These are phyloP conservation scores for Aphis gossypii DNA, from an alignment of 1,140 invertebrate species.

Conservation along the genomic window DNA sequence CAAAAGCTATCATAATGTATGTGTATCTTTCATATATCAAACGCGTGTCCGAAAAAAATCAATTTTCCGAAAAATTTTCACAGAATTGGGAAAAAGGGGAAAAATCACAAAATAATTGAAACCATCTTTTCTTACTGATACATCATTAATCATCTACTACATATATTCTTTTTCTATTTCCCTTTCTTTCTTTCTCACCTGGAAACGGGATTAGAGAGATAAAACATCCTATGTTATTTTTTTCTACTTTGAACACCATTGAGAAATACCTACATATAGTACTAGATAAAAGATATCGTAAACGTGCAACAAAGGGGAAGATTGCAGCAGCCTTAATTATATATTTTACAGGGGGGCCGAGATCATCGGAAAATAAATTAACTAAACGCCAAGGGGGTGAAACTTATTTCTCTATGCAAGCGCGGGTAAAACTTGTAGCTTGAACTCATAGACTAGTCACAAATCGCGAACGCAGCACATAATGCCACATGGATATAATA, in stretches of 20 bases:
- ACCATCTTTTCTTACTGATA: constrained; percentile 4
- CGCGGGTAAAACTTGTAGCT: neutral
- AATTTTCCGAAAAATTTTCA: neutral
- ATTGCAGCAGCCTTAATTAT: constrained; percentile 9
- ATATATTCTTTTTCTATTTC: neutral
- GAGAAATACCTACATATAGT: neutral
- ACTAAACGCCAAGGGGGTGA: neutral
- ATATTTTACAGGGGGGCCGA: neutral
- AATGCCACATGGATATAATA: neutral
- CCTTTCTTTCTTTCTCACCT: neutral
- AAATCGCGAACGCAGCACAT: neutral
- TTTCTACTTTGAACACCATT: neutral
- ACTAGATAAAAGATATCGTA: neutral
- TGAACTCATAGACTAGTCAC: neutral
- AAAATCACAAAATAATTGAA: constrained; percentile 54
- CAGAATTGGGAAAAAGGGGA: neutral
- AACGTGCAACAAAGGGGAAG: neutral
- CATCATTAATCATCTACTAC: constrained; percentile 16
- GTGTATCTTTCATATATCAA: constrained; percentile 40
- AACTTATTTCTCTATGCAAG: neutral
- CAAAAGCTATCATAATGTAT: constrained; percentile 8
- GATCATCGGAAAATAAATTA: neutral
- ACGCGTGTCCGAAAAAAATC: constrained; percentile 13
- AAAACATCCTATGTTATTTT: neutral
- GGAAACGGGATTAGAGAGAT: neutral